A percentile compares a stretch with the other conserved stretches of the same genome.
Conservation (phyloP, 2,797 vertebrate genomes). For the Thalassophryne amazonica region DNA sequence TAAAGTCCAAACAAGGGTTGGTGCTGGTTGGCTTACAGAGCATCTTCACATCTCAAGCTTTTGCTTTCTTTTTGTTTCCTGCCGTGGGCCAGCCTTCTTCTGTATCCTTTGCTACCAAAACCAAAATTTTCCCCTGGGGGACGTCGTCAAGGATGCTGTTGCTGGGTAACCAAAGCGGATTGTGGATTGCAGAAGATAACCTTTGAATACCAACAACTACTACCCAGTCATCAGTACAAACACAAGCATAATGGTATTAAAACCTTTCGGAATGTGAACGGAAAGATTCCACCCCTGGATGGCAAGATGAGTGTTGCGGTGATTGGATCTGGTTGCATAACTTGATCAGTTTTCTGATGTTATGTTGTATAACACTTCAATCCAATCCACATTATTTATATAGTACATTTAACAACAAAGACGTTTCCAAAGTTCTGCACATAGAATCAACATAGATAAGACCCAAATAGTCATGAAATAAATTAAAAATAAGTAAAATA, state of each 20-base stretch:
- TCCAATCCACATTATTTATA: too few relatives aligned
- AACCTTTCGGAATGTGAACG: too few relatives aligned
- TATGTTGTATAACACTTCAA: too few relatives aligned
- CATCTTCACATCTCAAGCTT: constrained; percentile 42
- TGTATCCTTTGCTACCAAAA: constrained; percentile 57
- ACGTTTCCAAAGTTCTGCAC: too few relatives aligned
- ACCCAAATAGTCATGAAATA: too few relatives aligned
- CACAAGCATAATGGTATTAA: constrained; percentile 25
- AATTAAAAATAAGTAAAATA: too few relatives aligned
- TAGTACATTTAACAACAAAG: too few relatives aligned
- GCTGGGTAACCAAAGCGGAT: constrained; percentile 67
- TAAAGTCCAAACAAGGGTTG: constrained; percentile 42
- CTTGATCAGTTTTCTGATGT: too few relatives aligned
- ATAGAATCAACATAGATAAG: too few relatives aligned
- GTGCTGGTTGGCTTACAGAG: constrained; percentile 29
- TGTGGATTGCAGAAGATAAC: constrained; percentile 66
- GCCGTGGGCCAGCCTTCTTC: constrained; percentile 34
- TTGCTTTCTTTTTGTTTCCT: constrained; percentile 22
- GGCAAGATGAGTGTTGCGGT: too few relatives aligned
- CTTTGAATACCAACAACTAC: constrained; percentile 60
- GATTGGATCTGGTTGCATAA: too few relatives aligned
- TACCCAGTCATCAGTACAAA: constrained; percentile 1
- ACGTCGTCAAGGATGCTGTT: constrained; percentile 59
- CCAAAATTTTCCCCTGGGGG: constrained; percentile 61
- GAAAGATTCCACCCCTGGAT: too few relatives aligned